These are phyloP conservation scores for Gymnodraco acuticeps DNA, from an alignment of 2,797 vertebrate genomes.

Conservation along the genomic window DNA sequence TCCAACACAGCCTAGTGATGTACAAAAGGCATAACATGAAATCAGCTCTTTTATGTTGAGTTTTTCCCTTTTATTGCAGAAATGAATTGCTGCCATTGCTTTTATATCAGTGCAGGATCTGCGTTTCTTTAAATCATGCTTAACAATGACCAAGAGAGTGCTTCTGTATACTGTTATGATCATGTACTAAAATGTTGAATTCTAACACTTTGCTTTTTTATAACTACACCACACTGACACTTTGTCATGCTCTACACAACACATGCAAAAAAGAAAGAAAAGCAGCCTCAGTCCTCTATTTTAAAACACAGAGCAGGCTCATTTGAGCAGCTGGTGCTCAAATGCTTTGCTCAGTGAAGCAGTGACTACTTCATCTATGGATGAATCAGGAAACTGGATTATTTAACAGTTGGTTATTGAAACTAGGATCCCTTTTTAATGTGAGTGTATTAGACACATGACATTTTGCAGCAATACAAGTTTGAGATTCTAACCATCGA, in stretches of 20 bases:
- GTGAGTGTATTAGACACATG: too few relatives aligned
- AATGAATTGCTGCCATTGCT: background rate
- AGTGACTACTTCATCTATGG: constrained; percentile 33
- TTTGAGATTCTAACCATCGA: background rate
- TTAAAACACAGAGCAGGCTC: constrained; percentile 42
- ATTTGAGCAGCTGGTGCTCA: constrained; percentile 47
- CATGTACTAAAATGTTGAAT: background rate
- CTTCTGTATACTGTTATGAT: background rate
- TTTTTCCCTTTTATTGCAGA: background rate
- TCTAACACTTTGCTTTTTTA: background rate
- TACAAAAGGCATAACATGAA: constrained; percentile 5
- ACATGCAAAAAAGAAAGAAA: background rate
- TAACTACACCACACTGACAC: background rate
- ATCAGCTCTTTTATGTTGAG: background rate
- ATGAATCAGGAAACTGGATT: constrained; percentile 37
- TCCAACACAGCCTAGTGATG: constrained; percentile 2
- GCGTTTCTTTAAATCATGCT: background rate
- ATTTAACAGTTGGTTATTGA: constrained; percentile 17
- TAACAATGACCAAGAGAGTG: background rate
- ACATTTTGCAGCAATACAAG: background rate
- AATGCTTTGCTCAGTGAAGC: constrained; percentile 50
- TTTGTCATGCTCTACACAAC: constrained; percentile 1
- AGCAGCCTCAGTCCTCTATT: constrained; percentile 5
- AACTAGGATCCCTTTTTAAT: background rate
- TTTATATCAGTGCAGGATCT: background rate